phyloP scores from a whole-genome alignment of 2,797 vertebrate species.

The Aplochiton taeniatus region DNA sequence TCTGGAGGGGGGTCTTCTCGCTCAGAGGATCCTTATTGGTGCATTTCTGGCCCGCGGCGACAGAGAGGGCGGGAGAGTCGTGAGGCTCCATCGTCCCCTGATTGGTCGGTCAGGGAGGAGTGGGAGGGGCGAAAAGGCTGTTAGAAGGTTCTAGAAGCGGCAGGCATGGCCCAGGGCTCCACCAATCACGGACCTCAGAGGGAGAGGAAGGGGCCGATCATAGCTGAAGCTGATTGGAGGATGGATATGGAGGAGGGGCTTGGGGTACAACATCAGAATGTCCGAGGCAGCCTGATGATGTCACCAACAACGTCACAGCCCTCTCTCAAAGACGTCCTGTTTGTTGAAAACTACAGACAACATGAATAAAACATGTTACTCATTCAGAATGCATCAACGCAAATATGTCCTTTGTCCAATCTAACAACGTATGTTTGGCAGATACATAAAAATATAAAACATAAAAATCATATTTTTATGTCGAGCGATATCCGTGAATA shows the following conservation, averaged over 20 bases:
- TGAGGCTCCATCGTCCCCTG: slow-evolving; percentile 86
- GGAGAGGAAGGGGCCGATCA: slow-evolving; percentile 78
- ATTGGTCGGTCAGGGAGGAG: slow-evolving; percentile 5
- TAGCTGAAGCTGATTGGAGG: slow-evolving; percentile 68
- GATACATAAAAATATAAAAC: too few relatives aligned
- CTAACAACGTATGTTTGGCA: too few relatives aligned
- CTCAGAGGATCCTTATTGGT: slow-evolving; percentile 81
- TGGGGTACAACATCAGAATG: slow-evolving; percentile 57
- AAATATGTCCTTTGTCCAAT: too few relatives aligned
- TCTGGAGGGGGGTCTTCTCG: slow-evolving; percentile 86
- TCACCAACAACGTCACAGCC: too few relatives aligned
- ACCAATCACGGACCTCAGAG: slow-evolving; percentile 60
- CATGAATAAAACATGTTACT: too few relatives aligned
- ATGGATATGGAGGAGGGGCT: slow-evolving; percentile 34
- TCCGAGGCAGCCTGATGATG: too few relatives aligned
- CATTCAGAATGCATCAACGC: too few relatives aligned
- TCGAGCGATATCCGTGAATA: too few relatives aligned
- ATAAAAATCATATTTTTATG: too few relatives aligned
- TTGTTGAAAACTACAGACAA: too few relatives aligned
- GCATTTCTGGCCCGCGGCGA: slow-evolving; percentile 85
- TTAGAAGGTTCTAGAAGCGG: slow-evolving; percentile 77
- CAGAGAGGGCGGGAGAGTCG: slow-evolving; percentile 71
- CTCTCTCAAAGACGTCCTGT: too few relatives aligned
- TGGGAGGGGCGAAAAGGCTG: slow-evolving; percentile 62
- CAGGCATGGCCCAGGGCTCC: slow-evolving; percentile 61